phyloP scores from a whole-genome alignment of 2,888 invertebrate species.

The Ophioninae sp. region DNA sequence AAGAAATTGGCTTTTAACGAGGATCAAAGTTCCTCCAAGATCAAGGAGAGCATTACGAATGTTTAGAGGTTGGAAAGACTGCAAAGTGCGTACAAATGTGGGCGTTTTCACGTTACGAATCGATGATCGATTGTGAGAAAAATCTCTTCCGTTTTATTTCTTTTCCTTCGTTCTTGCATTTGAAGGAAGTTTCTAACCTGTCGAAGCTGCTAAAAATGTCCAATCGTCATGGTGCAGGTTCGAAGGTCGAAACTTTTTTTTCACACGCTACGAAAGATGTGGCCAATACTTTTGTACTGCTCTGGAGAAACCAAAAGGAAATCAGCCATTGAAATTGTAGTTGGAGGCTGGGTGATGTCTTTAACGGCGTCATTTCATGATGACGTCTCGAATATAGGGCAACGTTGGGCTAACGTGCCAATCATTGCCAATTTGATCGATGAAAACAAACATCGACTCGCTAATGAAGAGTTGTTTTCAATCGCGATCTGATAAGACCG shows the following conservation, averaged over 20 bases:
- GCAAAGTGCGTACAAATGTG: slow-evolving; percentile 57
- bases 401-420: too few relatives aligned
- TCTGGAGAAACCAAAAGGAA: too few relatives aligned
- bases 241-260: slow-evolving; percentile 34
- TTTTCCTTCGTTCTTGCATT: neutral
- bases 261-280: slow-evolving; percentile 43
- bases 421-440: too few relatives aligned
- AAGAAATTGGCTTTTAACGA: slow-evolving; percentile 70
- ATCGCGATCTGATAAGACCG: too few relatives aligned
- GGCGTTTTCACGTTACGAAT: slow-evolving; percentile 68
- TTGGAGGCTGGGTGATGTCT: neutral
- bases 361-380: neutral
- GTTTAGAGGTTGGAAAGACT: slow-evolving; percentile 18
- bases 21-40: slow-evolving; percentile 44
- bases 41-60: slow-evolving; percentile 20
- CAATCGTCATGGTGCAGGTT: slow-evolving; percentile 20
- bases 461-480: too few relatives aligned
- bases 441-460: too few relatives aligned
- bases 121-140: slow-evolving; percentile 77
- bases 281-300: neutral
- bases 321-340: neutral
- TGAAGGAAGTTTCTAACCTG: slow-evolving; percentile 46
- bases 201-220: slow-evolving; percentile 47
- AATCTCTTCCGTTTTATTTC: slow-evolving; percentile 20
- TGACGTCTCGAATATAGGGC: too few relatives aligned